Evolutionary conservation across 2,888 invertebrate species (phyloP), one percentile per base, ranked within the genome.

Genomic region (Pelosia muscerda): DNA sequence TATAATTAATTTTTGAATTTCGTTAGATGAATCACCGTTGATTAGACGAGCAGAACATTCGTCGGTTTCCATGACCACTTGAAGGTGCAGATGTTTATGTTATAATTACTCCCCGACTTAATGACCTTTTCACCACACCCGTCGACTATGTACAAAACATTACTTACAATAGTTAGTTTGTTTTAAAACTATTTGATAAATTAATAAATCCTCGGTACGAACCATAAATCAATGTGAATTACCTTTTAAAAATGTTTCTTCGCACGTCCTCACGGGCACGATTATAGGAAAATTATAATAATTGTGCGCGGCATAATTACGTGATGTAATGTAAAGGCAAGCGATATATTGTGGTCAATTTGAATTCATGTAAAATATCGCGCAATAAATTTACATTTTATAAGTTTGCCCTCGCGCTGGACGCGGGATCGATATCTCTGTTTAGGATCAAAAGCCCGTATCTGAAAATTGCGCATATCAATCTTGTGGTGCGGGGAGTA

Each of bases 221-320:
- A 73, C 83, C 81, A 93, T 94, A 94, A 94, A 94, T 94, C 94
- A 92, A 78, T 81, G 79, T 83, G 88, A 88, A 86, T 88, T 87
- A 86, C 85, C 84, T 85, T 86, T 86, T 89, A 89, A 92, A 92
- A 93, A 90, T 90, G 89, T 92, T 93, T 91, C 92, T 94, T 94
- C 93, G 92, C 94, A 93, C 93, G 91, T 94, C 91, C 89, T 93
- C 91, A 92, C 91, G 89, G 87, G 83, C 86, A 85, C 88, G 92
- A 93, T 94, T 93, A 93, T 93, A 93, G 88, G 89, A 90, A 94
- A 95, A 95, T 94, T 95, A 95, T 93, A 94, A 95, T 95, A 94
- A 95, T 94, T 94, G 92, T 92, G 89, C 84, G 78, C 86, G 77
- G 83, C 86, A 86, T 93, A 93, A 94, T 94, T 91, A 94, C 90